Percentiles rank a stretch among this genome's conserved stretches.
Conservation (phyloP, 64 coral and sea anemone genomes). For the Montipora efflorescens region DNA sequence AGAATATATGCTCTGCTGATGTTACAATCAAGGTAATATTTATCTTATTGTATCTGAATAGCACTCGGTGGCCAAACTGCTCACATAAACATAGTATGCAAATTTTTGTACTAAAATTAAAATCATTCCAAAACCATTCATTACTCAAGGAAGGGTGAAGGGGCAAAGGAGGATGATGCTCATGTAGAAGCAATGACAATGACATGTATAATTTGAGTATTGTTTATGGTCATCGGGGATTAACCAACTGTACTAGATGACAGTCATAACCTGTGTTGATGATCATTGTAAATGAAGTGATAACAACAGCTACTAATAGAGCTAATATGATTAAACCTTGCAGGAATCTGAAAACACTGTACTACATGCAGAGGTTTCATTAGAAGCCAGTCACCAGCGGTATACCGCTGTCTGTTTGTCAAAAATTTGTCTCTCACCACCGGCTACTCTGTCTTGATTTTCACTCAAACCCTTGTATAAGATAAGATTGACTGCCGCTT, state of each 20-base stretch:
- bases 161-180: neutral
- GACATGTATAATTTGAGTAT: neutral
- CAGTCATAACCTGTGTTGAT: neutral
- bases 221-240: neutral
- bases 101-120: neutral
- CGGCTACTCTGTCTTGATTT: no score
- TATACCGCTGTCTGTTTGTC: no score
- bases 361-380: no score
- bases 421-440: no score
- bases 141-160: neutral
- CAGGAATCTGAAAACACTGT: no score
- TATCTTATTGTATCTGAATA: neutral
- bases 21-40: slow-evolving; percentile 5
- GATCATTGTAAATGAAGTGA: neutral
- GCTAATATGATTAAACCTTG: no score
- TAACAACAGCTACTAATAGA: neutral
- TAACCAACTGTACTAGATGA: neutral
- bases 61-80: neutral
- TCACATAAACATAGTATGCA: neutral
- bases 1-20: neutral
- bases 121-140: neutral
- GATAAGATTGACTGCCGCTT: no score
- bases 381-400: no score
- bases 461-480: no score
- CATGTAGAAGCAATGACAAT: neutral